A percentile compares a stretch with the other conserved stretches of the same genome.
phyloP scores from a whole-genome alignment of 2,113 vertebrate species.

The Otocyon megalotis region DNA sequence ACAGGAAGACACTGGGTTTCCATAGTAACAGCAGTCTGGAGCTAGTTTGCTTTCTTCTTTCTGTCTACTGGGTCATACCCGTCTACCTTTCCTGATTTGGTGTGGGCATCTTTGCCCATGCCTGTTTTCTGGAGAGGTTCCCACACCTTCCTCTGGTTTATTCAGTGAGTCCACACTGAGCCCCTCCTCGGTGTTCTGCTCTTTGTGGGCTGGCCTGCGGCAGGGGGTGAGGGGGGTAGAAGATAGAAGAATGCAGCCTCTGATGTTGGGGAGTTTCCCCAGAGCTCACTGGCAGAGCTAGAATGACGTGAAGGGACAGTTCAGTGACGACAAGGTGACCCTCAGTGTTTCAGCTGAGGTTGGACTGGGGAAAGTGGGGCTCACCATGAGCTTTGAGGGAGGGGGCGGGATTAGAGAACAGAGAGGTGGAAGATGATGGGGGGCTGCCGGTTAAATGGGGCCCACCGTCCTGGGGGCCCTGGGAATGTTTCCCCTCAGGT shows the following conservation, averaged over 20 bases:
- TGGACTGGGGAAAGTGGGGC: background rate
- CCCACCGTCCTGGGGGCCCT: background rate
- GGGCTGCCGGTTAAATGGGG: background rate
- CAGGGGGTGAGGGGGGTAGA: background rate
- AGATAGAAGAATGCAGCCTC: background rate
- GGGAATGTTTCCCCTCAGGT: background rate
- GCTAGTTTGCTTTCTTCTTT: constrained; percentile 31
- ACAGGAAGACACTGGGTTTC: constrained; percentile 57
- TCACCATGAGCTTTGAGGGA: background rate
- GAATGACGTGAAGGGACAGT: background rate
- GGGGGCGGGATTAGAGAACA: background rate
- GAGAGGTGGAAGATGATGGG: background rate
- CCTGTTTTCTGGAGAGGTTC: background rate
- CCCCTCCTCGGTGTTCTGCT: background rate
- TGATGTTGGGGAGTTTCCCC: background rate
- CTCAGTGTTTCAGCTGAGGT: background rate
- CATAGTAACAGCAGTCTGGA: constrained; percentile 57
- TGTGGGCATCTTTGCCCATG: background rate
- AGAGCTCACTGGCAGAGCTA: background rate
- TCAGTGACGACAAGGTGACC: background rate
- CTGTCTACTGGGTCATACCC: background rate
- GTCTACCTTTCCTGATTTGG: background rate
- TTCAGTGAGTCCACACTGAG: background rate
- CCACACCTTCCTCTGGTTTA: background rate
- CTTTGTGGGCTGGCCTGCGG: background rate